Conservation (phyloP, 2,797 vertebrate species). For the Sebastes jordani region DNA sequence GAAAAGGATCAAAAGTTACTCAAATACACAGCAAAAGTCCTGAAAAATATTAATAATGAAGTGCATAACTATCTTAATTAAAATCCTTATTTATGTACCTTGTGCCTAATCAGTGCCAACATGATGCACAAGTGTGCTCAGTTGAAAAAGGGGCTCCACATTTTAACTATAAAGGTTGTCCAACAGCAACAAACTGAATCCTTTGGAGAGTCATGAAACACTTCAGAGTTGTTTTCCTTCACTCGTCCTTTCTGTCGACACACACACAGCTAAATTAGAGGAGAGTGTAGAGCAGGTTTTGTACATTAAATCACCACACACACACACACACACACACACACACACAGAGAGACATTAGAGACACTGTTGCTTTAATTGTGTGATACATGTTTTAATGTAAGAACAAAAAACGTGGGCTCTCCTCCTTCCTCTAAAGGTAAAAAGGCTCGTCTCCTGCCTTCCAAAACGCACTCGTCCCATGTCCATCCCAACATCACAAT, state of each 20-base stretch:
- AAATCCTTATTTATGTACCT: constrained; percentile 16
- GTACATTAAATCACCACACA: constrained; percentile 35
- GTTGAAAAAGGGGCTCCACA: neutral
- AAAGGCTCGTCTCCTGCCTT: constrained; percentile 78
- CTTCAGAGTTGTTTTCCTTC: constrained; percentile 58
- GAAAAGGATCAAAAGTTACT: constrained; percentile 6
- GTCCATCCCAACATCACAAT: constrained; percentile 90
- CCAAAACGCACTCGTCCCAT: constrained; percentile 78
- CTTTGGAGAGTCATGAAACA: constrained; percentile 43
- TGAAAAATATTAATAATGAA: constrained; percentile 20
- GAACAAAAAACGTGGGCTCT: constrained; percentile 79
- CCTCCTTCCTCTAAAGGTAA: constrained; percentile 83
- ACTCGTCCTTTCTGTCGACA: constrained; percentile 38
- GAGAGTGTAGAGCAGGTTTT: constrained; percentile 60
- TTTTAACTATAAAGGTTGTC: constrained; percentile 50
- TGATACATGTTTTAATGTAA: constrained; percentile 74
- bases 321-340: neutral
- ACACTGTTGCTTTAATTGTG: constrained; percentile 76
- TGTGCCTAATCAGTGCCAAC: constrained; percentile 9
- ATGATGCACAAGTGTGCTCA: neutral
- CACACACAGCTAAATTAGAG: constrained; percentile 68
- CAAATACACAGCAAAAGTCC: neutral
- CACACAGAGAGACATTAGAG: constrained; percentile 60
- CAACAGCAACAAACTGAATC: constrained; percentile 33
- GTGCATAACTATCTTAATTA: neutral